A percentile compares a stretch with the other conserved stretches of the same genome.
Evolutionary conservation across 2,888 invertebrate species (phyloP).

Genomic region (Lutraria lutraria): DNA sequence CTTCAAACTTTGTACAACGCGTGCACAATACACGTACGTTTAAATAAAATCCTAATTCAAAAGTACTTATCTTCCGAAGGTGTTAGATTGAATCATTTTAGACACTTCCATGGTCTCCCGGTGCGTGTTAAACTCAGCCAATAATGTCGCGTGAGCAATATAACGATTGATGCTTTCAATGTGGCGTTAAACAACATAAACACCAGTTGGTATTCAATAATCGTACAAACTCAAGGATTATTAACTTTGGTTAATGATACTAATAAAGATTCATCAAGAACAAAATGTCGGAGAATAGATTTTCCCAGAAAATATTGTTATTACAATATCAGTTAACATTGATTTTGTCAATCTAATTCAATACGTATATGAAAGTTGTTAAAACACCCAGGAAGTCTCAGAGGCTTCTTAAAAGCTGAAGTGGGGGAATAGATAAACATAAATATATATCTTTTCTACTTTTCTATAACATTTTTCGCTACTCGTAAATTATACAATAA

Average conservation of each 20-base stretch:
- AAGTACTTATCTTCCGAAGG: no score
- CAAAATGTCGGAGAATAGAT: background rate
- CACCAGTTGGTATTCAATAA: constrained; percentile 9
- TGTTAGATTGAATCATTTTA: no score
- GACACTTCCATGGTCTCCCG: no score
- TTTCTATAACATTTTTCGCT: background rate
- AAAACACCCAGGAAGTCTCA: background rate
- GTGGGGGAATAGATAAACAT: no score
- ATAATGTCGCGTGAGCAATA: background rate
- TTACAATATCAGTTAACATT: background rate
- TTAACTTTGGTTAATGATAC: background rate
- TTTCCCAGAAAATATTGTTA: background rate
- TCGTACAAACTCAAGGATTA: background rate
- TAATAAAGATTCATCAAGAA: background rate
- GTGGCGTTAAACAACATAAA: constrained; percentile 16
- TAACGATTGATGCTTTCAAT: background rate
- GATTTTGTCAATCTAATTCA: background rate
- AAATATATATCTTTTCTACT: background rate
- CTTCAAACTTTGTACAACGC: no score
- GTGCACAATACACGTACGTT: no score
- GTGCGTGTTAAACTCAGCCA: no score
- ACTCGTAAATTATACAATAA: constrained; percentile 13
- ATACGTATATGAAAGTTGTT: constrained; percentile 2
- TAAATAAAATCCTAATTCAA: no score
- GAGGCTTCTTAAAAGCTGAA: background rate